phyloP scores from a whole-genome alignment of 2,888 invertebrate species.

The Melieria picta region DNA sequence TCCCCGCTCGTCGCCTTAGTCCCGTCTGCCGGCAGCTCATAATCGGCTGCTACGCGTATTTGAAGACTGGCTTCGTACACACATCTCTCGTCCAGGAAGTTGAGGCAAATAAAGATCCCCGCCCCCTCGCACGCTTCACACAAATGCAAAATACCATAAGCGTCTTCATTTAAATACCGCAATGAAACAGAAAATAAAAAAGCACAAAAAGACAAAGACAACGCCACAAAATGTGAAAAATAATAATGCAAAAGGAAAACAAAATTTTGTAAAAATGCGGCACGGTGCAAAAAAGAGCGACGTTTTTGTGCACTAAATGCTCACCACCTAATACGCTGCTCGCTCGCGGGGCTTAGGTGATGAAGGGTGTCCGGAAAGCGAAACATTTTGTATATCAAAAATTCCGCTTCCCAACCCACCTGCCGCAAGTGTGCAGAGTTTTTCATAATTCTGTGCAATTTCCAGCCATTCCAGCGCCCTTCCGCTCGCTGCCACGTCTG shows the following conservation, averaged over 20 bases:
- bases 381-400: no score
- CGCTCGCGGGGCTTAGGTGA: no score
- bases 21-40: no score
- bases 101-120: neutral
- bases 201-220: neutral
- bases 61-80: neutral
- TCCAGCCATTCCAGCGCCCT: neutral
- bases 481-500: neutral
- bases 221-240: slow-evolving; percentile 4
- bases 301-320: no score
- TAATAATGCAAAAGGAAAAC: neutral
- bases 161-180: slow-evolving; percentile 24
- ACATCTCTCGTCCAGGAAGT: slow-evolving; percentile 1
- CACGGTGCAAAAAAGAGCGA: no score
- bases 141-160: neutral
- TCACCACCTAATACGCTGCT: no score
- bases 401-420: no score
- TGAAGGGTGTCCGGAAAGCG: no score
- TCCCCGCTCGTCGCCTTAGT: no score
- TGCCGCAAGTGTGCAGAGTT: neutral
- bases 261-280: neutral
- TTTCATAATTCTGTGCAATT: neutral
- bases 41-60: neutral
- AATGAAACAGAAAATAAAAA: neutral
- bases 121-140: neutral